Evolutionary conservation across 2,113 vertebrate species (phyloP), one percentile per base, ranked within the genome.

Genomic region (Natator depressus): DNA sequence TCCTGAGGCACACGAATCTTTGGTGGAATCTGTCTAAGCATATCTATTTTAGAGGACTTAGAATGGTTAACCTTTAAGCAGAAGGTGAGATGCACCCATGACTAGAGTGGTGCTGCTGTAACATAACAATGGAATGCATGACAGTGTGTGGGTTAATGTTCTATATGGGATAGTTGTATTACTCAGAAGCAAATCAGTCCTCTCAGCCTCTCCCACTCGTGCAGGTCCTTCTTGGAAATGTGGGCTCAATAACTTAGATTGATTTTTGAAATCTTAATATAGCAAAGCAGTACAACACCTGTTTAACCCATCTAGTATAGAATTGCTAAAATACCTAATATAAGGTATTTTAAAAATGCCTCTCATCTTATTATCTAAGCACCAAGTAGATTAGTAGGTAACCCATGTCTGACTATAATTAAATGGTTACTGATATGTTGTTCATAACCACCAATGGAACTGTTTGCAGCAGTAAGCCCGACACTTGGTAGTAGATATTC

Each of bases 321-420:
- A n/a, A 69, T 69, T 69, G n/a, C 62, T n/a, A 69, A 69, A 35
- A 62, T 13, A 35, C 27, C 31, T 29, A 62, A 35, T 35, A 31
- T 31, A 62, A 62, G 31, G 59, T 62, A 62, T 62, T 62, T 29
- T 62, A 8, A 62, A 62, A 82, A 51, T 62, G 25, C 20, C 46
- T 86, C 53, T 87, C 22, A 47, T 80, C 65, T 62, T 75, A 42
- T 31, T 76, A 76, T 47, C 62, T 82, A 25, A 57, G 42, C 54
- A 82, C 51, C 84, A 91, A 80, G 57, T 82, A 47, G 90, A 59
- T 76, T 76, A 29, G 19, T 80, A 91, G 53, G 82, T 82, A 85
- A 82, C 79, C 53, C 84, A 78, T 59, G 82, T 91, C 81, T 87
- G 76, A 75, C 87, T 91, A 59, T 91, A 53, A 82, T 87, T 87